These are phyloP conservation scores for Ichneumoninae sp. DNA, from an alignment of 2,888 invertebrate genomes.

Conservation along the genomic window DNA sequence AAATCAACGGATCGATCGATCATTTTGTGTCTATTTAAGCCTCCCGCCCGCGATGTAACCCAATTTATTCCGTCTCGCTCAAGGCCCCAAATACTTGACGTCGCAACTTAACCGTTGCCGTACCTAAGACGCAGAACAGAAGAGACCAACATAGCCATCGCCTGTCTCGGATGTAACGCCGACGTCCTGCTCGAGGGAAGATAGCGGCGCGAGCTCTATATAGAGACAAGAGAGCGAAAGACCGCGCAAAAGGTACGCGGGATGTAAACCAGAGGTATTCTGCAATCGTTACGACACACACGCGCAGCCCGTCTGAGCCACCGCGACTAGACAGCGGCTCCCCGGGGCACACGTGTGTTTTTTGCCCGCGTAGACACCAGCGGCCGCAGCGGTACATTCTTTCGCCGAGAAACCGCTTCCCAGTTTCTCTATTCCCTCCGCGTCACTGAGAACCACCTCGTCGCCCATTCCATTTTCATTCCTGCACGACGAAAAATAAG, in stretches of 20 bases:
- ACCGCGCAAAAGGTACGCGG: neutral
- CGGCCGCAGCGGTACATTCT: constrained; percentile 29
- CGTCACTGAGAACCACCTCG: neutral
- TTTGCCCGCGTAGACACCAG: constrained; percentile 6
- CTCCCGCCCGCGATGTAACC: neutral
- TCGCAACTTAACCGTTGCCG: neutral
- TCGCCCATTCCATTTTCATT: neutral
- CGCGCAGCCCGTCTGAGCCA: neutral
- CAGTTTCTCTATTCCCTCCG: neutral
- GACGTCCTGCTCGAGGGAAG: neutral
- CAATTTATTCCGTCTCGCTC: neutral
- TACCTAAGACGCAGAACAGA: neutral
- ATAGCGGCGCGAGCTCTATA: neutral
- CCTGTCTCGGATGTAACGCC: neutral
- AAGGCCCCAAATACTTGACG: neutral
- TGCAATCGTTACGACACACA: constrained; percentile 13
- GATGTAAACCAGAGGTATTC: neutral
- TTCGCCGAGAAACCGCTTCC: constrained; percentile 2
- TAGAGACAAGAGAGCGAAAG: neutral
- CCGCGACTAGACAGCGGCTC: constrained; percentile 17
- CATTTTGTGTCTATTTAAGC: neutral
- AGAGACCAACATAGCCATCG: neutral
- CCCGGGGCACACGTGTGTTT: neutral
- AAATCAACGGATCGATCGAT: neutral
- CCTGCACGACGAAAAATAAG: neutral